Evolutionary conservation across 2,797 vertebrate species (phyloP).

Genomic region (Eulemur rubriventer): DNA sequence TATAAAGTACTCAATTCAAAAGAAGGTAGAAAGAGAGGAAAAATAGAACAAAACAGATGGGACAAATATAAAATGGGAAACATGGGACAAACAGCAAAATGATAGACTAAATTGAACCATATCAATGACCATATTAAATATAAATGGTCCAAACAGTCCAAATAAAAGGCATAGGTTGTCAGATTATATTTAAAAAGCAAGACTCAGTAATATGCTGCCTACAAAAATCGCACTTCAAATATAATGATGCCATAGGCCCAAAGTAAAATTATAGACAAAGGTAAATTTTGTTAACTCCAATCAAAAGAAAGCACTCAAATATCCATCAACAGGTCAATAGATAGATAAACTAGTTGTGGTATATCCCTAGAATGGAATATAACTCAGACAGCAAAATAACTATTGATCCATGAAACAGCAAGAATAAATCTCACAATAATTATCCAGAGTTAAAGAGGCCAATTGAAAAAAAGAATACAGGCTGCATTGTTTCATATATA

Average conservation of each 20-base stretch:
- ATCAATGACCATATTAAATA: neutral
- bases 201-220: neutral
- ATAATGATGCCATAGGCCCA: neutral
- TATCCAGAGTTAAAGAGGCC: neutral
- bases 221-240: slow-evolving; percentile 9
- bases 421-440: slow-evolving; percentile 23
- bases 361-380: neutral
- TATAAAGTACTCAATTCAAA: neutral
- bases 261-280: neutral
- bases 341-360: neutral
- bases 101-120: neutral
- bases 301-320: neutral
- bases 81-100: neutral
- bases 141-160: neutral
- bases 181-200: neutral
- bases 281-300: neutral
- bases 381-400: neutral
- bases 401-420: neutral
- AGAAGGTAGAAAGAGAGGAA: neutral
- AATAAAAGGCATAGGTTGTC: neutral
- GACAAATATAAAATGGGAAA: neutral
- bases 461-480: neutral
- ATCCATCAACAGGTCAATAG: neutral
- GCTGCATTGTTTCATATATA: neutral
- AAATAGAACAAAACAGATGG: neutral